A percentile compares a stretch with the other conserved stretches of the same genome.
Conservation (phyloP, 2,888 invertebrate genomes). For the Ypsolopha scabrella region DNA sequence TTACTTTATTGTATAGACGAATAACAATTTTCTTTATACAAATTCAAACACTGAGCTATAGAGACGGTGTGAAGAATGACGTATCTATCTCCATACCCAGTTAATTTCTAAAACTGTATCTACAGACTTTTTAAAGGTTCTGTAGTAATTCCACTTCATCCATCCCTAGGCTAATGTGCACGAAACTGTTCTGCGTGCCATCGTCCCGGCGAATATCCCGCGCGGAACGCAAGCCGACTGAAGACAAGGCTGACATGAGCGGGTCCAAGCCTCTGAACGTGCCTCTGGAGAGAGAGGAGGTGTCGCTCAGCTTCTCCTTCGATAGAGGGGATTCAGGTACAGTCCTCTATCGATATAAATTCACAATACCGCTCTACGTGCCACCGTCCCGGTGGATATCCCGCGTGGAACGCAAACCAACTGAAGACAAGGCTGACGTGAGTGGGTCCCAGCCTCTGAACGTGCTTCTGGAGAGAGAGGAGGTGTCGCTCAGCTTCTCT, state of each 20-base stretch:
- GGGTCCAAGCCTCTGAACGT: constrained; percentile 41
- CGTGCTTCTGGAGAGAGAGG: constrained; percentile 33
- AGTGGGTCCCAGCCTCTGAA: constrained; percentile 37
- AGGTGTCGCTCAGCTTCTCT: constrained; percentile 52
- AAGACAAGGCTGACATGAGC: constrained; percentile 12
- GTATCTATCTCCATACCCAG: too few species aligned
- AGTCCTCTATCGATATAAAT: too few species aligned
- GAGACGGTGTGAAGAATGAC: too few species aligned
- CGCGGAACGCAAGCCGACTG: constrained; percentile 28
- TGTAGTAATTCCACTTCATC: constrained; percentile 3
- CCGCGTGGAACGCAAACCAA: constrained; percentile 28
- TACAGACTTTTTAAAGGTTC: background rate
- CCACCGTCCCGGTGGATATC: constrained; percentile 13
- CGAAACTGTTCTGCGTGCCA: constrained; percentile 73
- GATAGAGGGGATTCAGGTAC: constrained; percentile 59
- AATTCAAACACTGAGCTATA: too few species aligned
- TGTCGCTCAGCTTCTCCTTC: constrained; percentile 52
- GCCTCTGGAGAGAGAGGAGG: constrained; percentile 31
- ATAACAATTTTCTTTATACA: too few species aligned
- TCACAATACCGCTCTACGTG: too few species aligned
- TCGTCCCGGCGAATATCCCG: constrained; percentile 29
- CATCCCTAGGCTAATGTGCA: constrained; percentile 61
- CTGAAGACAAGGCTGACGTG: constrained; percentile 13
- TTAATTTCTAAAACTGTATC: too few species aligned
- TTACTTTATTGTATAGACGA: too few species aligned